phyloP scores from a whole-genome alignment of 1,140 invertebrate species.

The Lutraria rhynchaena region DNA sequence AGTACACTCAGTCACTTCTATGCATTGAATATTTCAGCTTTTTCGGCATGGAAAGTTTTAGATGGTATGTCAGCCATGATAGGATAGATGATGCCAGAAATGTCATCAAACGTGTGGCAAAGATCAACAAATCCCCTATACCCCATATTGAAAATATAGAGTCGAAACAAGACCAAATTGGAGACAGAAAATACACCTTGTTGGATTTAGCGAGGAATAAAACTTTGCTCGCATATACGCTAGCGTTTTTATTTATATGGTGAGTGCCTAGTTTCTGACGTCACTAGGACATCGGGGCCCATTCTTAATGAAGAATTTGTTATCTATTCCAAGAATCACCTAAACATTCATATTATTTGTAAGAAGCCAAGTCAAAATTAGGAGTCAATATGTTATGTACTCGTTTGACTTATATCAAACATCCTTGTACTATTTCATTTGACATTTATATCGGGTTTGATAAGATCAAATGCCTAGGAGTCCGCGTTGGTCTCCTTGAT shows the following conservation, averaged over 20 bases:
- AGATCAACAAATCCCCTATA: not conserved
- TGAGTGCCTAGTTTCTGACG: too few species aligned
- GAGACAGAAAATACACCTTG: conserved; percentile 36
- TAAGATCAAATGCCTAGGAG: too few species aligned
- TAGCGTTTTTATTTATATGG: not conserved
- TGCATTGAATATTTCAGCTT: not conserved
- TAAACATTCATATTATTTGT: too few species aligned
- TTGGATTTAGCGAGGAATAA: conserved; percentile 5
- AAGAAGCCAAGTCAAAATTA: too few species aligned
- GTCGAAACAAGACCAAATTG: not conserved
- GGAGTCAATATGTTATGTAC: too few species aligned
- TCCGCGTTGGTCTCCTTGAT: too few species aligned
- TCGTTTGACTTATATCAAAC: too few species aligned
- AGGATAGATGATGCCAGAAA: conserved; percentile 28
- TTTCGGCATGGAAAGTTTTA: conserved; percentile 35
- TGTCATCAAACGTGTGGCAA: conserved; percentile 25
- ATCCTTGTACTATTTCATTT: too few species aligned
- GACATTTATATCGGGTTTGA: too few species aligned
- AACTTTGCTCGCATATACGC: not conserved
- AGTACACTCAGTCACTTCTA: not conserved
- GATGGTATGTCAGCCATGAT: conserved; percentile 36
- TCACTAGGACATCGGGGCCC: too few species aligned
- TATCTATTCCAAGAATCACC: too few species aligned
- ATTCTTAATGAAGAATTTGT: too few species aligned
- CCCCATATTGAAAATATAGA: not conserved